Percentiles rank a stretch among this genome's conserved stretches.
Evolutionary conservation across 2,113 vertebrate species (phyloP).

Genomic region (Progne subis): DNA sequence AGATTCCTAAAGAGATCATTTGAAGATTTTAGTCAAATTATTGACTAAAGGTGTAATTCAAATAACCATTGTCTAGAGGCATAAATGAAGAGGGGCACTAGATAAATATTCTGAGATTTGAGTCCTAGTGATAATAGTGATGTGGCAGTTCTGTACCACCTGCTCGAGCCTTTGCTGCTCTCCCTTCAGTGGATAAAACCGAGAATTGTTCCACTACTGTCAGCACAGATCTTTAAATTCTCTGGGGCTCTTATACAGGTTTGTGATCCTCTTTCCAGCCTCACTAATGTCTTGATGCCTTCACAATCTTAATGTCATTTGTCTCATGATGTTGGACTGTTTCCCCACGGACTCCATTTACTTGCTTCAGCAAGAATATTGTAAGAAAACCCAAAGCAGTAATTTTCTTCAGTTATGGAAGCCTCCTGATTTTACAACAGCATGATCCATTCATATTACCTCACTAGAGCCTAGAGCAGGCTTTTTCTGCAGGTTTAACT

Average conservation of each 20-base stretch:
- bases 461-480: neutral
- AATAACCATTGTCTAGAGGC: neutral
- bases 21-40: neutral
- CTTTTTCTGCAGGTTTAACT: neutral
- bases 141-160: neutral
- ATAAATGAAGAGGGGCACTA: neutral
- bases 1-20: neutral
- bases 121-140: neutral
- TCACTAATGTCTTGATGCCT: neutral
- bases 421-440: neutral
- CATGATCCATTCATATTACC: neutral
- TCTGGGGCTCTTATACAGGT: neutral
- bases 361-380: neutral
- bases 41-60: neutral
- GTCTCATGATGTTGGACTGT: neutral
- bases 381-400: neutral
- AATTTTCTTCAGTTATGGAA: neutral
- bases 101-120: neutral
- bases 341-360: neutral
- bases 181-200: neutral
- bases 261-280: neutral
- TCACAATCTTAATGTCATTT: neutral
- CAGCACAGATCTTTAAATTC: neutral
- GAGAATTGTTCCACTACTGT: neutral
- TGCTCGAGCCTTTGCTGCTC: neutral